Evolutionary conservation across 2,888 invertebrate species (phyloP).

Genomic region (Thymelicus sylvestris): DNA sequence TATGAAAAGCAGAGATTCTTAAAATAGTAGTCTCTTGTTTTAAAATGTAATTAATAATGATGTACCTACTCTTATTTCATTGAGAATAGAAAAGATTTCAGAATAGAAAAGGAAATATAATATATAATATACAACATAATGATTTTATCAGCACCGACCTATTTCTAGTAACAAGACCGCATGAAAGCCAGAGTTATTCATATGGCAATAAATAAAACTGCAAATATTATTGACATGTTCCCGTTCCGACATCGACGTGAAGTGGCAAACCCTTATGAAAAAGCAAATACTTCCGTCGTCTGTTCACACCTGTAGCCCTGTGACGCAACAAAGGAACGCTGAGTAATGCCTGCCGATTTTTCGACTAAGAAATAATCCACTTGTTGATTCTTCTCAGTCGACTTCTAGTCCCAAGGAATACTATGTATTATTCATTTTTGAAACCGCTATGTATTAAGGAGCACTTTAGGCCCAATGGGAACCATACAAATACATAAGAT

Average conservation of each 20-base stretch:
- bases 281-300: constrained; percentile 58
- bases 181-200: background rate
- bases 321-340: constrained; percentile 68
- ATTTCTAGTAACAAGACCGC: no score
- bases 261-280: constrained; percentile 52
- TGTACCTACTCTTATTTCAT: no score
- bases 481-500: no score
- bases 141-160: no score
- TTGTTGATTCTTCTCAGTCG: constrained; percentile 67
- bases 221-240: constrained; percentile 30
- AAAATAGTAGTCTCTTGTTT: no score
- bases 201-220: constrained; percentile 28
- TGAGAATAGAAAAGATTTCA: no score
- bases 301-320: constrained; percentile 68
- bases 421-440: constrained; percentile 65
- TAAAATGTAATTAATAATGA: no score
- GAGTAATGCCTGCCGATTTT: constrained; percentile 74
- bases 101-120: no score
- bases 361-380: constrained; percentile 77
- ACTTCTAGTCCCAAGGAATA: constrained; percentile 54
- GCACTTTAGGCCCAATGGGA: no score
- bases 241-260: constrained; percentile 22
- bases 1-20: no score
- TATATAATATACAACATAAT: no score
- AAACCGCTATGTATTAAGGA: constrained; percentile 39